phyloP scores from a whole-genome alignment of 2,113 vertebrate species.

The Dipodomys ordii region DNA sequence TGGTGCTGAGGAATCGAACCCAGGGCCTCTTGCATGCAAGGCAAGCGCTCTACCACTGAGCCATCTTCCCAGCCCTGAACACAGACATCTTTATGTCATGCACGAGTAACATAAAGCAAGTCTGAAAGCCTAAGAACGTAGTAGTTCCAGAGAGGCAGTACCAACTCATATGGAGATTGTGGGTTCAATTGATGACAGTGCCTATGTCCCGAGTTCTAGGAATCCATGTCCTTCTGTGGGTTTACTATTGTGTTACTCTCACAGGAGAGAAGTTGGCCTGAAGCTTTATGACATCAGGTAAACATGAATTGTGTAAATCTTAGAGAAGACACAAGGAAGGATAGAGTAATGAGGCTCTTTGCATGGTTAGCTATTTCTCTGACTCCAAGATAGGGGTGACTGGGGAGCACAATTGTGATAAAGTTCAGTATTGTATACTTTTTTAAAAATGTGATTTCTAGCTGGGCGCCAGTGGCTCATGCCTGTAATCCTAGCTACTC shows the following conservation, averaged over 20 bases:
- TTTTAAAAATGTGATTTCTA: not conserved
- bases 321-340: not conserved
- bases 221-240: not conserved
- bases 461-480: too few species aligned
- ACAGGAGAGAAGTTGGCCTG: not conserved
- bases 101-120: not conserved
- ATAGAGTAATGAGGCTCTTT: not conserved
- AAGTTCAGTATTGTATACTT: not conserved
- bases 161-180: not conserved
- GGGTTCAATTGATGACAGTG: too few species aligned
- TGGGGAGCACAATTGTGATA: not conserved
- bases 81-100: not conserved
- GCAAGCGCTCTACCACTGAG: too few species aligned
- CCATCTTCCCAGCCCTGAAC: too few species aligned
- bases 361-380: not conserved
- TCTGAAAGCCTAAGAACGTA: not conserved
- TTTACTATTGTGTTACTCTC: not conserved
- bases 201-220: not conserved
- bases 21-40: too few species aligned
- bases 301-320: not conserved
- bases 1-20: too few species aligned
- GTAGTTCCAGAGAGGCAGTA: not conserved
- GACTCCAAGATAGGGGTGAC: not conserved
- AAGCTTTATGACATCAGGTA: not conserved
- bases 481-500: too few species aligned